Evolutionary conservation across 2,888 invertebrate species (phyloP).

Genomic region (Aethes cnicana): DNA sequence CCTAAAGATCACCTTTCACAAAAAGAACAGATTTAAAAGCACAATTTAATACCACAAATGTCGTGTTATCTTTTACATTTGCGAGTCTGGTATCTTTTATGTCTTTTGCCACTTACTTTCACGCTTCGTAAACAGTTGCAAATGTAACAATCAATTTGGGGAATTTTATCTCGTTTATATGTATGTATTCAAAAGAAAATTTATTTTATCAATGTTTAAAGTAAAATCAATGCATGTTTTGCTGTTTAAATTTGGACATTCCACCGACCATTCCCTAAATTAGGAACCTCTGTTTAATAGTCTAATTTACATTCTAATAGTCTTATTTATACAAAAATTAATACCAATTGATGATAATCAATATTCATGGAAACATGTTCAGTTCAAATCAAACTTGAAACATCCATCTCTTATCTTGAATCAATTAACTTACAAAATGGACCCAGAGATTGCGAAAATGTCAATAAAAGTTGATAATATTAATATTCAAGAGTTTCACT

Average conservation of each 20-base stretch:
- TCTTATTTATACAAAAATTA: constrained; percentile 31
- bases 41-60: constrained; percentile 14
- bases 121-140: constrained; percentile 27
- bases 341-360: constrained; percentile 36
- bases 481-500: too few relatives aligned
- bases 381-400: constrained; percentile 9
- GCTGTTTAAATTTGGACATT: constrained; percentile 15
- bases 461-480: too few relatives aligned
- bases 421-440: constrained; percentile 1
- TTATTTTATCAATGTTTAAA: constrained; percentile 9
- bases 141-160: constrained; percentile 27
- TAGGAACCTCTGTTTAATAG: constrained; percentile 18
- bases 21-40: constrained; percentile 10
- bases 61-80: constrained; percentile 21
- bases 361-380: constrained; percentile 36
- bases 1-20: constrained; percentile 32
- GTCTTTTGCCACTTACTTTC: constrained; percentile 27
- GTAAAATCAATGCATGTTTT: constrained; percentile 19
- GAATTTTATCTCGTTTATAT: constrained; percentile 21
- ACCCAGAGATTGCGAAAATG: neutral
- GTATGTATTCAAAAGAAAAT: neutral
- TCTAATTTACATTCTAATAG: constrained; percentile 36
- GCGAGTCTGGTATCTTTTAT: constrained; percentile 28
- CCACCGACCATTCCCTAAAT: constrained; percentile 21
- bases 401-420: constrained; percentile 7